Evolutionary conservation across 2,888 invertebrate genomes (phyloP), one percentile per base, ranked within the genome.

Genomic region (Homarus gammarus): DNA sequence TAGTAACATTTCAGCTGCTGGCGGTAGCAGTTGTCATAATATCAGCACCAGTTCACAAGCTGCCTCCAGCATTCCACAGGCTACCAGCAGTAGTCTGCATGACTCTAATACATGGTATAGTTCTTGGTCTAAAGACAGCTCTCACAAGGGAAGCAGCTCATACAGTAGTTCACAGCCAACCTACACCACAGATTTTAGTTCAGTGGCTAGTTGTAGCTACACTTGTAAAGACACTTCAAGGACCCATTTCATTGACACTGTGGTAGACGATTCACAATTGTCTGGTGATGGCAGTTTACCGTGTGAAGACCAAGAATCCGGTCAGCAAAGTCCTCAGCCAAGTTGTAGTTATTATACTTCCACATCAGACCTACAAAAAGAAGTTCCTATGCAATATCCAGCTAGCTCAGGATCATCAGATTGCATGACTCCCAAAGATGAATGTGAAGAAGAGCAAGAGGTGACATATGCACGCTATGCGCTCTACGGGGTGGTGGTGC

Each of bases 401-500:
- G 73, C 44, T 27, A 78, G 68, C 64, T 78, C 86, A 51, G 86
- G 68, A 36, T 86, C 78, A 6, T 68, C 68, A 31, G 86, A 72
- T 12, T 86, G 86, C 51, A 51, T 86, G 78, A 78, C 78, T 33
- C 70, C 86, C 8, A 75, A 84, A 31, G 84, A 84, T 27, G 84
- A 61, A 15, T 70, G 73, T 72, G 83, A 88, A 36, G 83, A 77
- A 27, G 70, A 77, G n/a, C 44, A 83, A 36, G 83, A 75, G 31
- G 78, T 83, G 36, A 84, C 73, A 8, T 85, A 91, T 33, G 95
- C 95, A 88, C 94, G 95, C 31, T 98, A 97, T 93, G 95, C 95
- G 61, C 94, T 98, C 51, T 97, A 97, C 93, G 97, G 97, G 0
- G 97, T 97, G 0, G 96, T 98, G 0, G 96, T 98, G 0, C 98